phyloP scores from a whole-genome alignment of 2,888 invertebrate genomes.

The Drosophila recens region DNA sequence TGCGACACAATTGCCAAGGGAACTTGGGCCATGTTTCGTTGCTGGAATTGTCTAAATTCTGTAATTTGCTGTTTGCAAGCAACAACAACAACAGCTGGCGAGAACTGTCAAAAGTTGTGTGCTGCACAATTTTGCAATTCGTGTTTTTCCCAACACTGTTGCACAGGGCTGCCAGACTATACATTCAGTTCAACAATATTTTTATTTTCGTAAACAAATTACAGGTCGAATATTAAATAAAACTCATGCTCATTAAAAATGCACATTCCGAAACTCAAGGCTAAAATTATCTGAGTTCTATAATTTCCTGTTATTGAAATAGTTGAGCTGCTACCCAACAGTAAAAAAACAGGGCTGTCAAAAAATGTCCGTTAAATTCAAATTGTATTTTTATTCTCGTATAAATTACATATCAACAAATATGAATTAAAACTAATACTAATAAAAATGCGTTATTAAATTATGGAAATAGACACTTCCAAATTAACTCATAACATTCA shows the following conservation, averaged over 20 bases:
- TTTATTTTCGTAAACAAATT: slow-evolving; percentile 8
- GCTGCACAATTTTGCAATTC: background rate
- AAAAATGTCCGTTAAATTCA: background rate
- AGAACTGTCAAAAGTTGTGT: slow-evolving; percentile 50
- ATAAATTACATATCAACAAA: slow-evolving; percentile 27
- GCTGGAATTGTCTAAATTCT: slow-evolving; percentile 28
- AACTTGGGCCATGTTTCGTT: slow-evolving; percentile 80
- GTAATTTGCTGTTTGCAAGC: slow-evolving; percentile 30
- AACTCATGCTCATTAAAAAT: slow-evolving; percentile 15
- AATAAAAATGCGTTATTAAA: slow-evolving; percentile 30
- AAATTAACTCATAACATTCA: slow-evolving; percentile 78
- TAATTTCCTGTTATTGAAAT: background rate
- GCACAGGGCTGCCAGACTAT: slow-evolving; percentile 7
- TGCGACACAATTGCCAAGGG: slow-evolving; percentile 86
- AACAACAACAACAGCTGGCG: slow-evolving; percentile 44
- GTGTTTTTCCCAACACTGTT: slow-evolving; percentile 23
- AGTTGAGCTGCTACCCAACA: background rate
- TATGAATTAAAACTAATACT: slow-evolving; percentile 15
- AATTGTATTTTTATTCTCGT: background rate
- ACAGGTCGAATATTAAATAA: slow-evolving; percentile 5
- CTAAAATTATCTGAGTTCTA: background rate
- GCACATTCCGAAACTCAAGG: background rate
- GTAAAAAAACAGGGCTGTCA: background rate
- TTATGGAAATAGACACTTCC: slow-evolving; percentile 14
- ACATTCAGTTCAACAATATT: background rate